Evolutionary conservation across 2,113 vertebrate species (phyloP), one percentile per base, ranked within the genome.

Genomic region (Solea solea): DNA sequence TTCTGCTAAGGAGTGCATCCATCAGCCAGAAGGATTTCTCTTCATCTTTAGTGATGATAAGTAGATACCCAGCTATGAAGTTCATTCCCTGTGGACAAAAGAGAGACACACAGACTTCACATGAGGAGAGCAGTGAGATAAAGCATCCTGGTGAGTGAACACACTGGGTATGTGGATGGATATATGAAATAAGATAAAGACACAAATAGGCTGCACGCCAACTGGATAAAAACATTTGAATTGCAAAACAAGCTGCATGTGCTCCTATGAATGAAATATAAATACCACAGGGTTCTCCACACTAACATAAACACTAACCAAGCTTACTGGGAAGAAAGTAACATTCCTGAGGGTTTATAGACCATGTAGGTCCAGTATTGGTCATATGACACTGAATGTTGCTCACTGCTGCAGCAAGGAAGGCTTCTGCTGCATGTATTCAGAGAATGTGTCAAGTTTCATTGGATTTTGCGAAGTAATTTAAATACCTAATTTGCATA

Each of bases 1-100:
- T 99, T 74, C 93, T 93, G 55, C 95, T 93, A 44, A 99, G 90
- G 1, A 99, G 94, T 13, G 96, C 96, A 14, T 98, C 98, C 68
- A 99, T 85, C 58, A 99, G 88, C 98, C 98, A 99, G 74, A 99
- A 99, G 3, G 97, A 95, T 15, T 96, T 96, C 63, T 99, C 98
- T 80, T 99, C 97, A 9, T 94, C 95, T 88, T 95, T 96, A 54
- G 96, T 97, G 67, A 98, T 88, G 28, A 99, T 94, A 41, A 99
- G 92, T 51, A 99, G 91, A 67, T 96, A 98, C 11, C 97, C 97
- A 8, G 95, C 95, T 58, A 98, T 90, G 83, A 99, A 99, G 87
- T 98, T 99, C 98, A 99, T 98, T 14, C 98, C 97, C 97, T 99
- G 92, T 61, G 90, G 90, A 56, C 53, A 77, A 72, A 69, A 76